Evolutionary conservation across 2,113 vertebrate genomes (phyloP), one percentile per base, ranked within the genome.

Genomic region (Morone chrysops): DNA sequence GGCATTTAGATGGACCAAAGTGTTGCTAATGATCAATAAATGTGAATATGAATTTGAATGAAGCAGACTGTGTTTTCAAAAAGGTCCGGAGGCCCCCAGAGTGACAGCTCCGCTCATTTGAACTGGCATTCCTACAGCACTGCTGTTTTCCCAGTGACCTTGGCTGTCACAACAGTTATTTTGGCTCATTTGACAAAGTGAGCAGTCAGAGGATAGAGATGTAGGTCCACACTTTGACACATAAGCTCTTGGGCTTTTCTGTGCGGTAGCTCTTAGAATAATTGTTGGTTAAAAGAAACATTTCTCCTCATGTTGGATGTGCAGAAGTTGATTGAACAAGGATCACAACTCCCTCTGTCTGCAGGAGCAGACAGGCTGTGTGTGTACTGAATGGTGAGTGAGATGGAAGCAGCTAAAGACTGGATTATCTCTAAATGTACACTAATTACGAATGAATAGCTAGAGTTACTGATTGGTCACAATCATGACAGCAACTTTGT

Each of bases 101-200:
- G 50, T 87, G 92, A 87, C 89, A 73, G 90, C 73, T 5, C 38
- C 60, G 69, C 63, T 82, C 66, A 92, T 87, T 75, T 47, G 71
- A 87, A 63, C 67, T 17, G 87, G 81, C 86, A 45, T 40, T 75
- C 50, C 68, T 41, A 56, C 72, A 60, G 61, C 81, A 38, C 86
- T 31, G 81, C 86, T 79, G 86, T 84, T 89, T 86, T 82, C 63
- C 72, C 75, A 31, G 25, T 70, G 84, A 90, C 92, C 90, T 90
- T 63, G 51, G 76, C 86, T 87, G 90, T 92, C 92, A 89, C 90
- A 91, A 83, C 82, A 90, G 78, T 71, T 87, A 72, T 75, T 80
- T 79, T 73, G 85, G 70, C 74, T 85, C 77, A 57, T 86, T 76
- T 90, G 82, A 87, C 72, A 90, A 83, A 91, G 77, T 75, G 85